These are phyloP conservation scores for Limnephilus lunatus DNA, from an alignment of 2,888 invertebrate genomes.

Conservation along the genomic window DNA sequence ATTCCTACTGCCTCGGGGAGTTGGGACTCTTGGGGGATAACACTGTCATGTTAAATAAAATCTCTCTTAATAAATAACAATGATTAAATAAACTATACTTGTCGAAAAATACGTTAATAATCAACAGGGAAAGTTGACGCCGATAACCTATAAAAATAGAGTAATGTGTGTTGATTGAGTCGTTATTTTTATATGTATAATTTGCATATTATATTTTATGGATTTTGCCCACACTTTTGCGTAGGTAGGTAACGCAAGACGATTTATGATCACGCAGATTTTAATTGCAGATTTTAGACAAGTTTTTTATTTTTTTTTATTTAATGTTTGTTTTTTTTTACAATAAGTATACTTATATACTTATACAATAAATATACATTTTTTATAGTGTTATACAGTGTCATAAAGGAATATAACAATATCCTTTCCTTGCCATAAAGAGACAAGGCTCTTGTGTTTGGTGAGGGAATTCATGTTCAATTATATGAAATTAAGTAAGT, in stretches of 20 bases:
- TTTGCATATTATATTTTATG: neutral
- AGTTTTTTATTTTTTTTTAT: too few relatives aligned
- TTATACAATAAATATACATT: too few relatives aligned
- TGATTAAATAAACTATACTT: neutral
- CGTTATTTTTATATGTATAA: neutral
- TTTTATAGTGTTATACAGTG: too few relatives aligned
- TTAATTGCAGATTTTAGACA: neutral
- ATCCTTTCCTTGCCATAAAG: too few relatives aligned
- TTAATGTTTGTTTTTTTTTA: too few relatives aligned
- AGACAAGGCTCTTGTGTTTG: too few relatives aligned
- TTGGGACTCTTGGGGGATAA: neutral
- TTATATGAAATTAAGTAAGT: too few relatives aligned
- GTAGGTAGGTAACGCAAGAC: neutral
- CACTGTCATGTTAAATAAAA: neutral
- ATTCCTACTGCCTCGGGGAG: neutral
- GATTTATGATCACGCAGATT: neutral
- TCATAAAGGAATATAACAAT: too few relatives aligned
- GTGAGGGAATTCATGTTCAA: too few relatives aligned
- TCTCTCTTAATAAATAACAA: neutral
- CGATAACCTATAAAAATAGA: neutral
- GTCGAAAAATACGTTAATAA: neutral
- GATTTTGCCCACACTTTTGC: neutral
- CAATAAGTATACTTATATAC: too few relatives aligned
- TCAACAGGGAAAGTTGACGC: neutral
- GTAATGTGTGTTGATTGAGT: neutral